Evolutionary conservation across 1,140 invertebrate genomes (phyloP).

Genomic region (Euwallacea fornicatus): DNA sequence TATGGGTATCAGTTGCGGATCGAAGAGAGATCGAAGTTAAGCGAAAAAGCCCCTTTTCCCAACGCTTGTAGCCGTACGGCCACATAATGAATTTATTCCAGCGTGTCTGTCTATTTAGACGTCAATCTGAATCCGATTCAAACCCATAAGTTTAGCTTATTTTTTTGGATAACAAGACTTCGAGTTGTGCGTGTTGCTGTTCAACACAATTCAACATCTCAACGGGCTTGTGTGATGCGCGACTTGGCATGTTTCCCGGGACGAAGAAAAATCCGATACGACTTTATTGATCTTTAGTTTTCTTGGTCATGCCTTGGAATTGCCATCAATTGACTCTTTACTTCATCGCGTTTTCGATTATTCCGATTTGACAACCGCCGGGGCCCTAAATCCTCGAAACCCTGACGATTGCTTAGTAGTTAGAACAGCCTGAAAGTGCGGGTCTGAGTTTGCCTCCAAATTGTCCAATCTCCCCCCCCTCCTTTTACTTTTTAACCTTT

Average conservation of each 20-base stretch:
- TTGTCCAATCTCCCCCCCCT: too few species aligned
- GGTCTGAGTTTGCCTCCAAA: too few species aligned
- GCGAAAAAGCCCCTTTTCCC: conserved; percentile 26
- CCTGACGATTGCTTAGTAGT: too few species aligned
- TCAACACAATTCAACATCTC: conserved; percentile 27
- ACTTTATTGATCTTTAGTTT: conserved; percentile 6
- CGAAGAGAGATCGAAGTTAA: conserved; percentile 21
- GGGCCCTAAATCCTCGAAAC: too few species aligned
- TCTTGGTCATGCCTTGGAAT: too few species aligned
- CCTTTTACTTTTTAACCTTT: too few species aligned
- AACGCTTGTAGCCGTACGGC: conserved; percentile 24
- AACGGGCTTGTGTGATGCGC: conserved; percentile 1
- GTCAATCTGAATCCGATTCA: conserved; percentile 29
- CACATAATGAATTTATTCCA: conserved; percentile 36
- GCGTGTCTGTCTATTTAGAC: conserved; percentile 31
- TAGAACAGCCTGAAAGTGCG: too few species aligned
- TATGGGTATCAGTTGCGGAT: not conserved
- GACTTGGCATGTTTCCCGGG: conserved; percentile 12
- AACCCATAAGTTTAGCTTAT: conserved; percentile 31
- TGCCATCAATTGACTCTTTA: too few species aligned
- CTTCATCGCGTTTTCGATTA: too few species aligned
- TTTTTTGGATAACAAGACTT: conserved; percentile 26
- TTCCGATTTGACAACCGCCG: too few species aligned
- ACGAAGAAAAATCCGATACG: conserved; percentile 10
- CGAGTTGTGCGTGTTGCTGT: conserved; percentile 25